phyloP scores from a whole-genome alignment of 1,140 invertebrate genomes.

The Tetramorium parvispinum region DNA sequence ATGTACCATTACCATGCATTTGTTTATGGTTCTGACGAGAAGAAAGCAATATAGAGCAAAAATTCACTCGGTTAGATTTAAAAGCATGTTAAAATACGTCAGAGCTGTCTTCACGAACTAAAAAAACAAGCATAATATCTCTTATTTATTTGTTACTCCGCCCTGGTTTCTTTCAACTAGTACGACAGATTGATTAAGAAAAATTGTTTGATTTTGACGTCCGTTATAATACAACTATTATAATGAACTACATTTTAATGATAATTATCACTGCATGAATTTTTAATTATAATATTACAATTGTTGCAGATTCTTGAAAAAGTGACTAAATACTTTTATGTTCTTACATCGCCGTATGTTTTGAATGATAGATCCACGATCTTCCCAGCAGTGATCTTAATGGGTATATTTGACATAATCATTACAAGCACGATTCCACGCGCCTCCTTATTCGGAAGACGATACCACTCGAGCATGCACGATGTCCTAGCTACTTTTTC shows the following conservation, averaged over 20 bases:
- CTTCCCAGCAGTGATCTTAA: constrained; percentile 70
- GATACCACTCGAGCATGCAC: constrained; percentile 70
- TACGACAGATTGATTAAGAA: neutral
- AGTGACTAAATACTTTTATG: neutral
- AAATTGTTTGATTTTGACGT: neutral
- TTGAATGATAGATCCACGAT: constrained; percentile 65
- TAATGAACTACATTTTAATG: neutral
- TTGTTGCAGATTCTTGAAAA: neutral
- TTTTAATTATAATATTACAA: neutral
- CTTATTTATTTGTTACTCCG: neutral
- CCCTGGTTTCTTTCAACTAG: neutral
- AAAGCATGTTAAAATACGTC: constrained; percentile 73
- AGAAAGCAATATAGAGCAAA: constrained; percentile 14
- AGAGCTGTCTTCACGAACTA: constrained; percentile 72
- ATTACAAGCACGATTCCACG: constrained; percentile 70
- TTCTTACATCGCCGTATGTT: constrained; percentile 71
- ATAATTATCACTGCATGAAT: neutral
- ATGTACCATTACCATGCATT: neutral
- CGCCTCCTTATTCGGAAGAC: constrained; percentile 62
- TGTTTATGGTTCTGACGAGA: neutral
- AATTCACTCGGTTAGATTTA: constrained; percentile 30
- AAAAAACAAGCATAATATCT: neutral
- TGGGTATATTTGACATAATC: constrained; percentile 65
- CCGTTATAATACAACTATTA: neutral
- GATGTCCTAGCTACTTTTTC: constrained; percentile 64